Evolutionary conservation across 1,140 invertebrate species (phyloP).

Genomic region (Brachionus sp.): DNA sequence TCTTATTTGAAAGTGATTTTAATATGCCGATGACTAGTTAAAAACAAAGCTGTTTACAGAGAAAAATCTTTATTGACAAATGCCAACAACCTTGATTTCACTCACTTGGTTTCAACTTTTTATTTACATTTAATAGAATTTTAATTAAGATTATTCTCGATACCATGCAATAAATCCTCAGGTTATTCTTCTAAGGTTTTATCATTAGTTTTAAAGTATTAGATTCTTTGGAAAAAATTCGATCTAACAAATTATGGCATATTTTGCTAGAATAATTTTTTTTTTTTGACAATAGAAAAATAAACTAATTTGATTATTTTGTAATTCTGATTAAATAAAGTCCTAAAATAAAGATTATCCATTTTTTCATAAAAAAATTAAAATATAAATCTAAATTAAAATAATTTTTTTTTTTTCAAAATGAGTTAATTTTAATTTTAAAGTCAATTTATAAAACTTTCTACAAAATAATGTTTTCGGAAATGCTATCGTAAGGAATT

Average conservation of each 20-base stretch:
- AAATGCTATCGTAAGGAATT: neutral
- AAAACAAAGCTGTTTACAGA: neutral
- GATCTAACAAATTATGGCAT: neutral
- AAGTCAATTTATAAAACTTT: neutral
- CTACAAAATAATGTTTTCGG: neutral
- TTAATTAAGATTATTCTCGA: neutral
- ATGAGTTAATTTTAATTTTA: neutral
- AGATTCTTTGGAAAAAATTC: neutral
- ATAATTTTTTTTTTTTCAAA: no score
- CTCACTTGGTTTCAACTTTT: neutral
- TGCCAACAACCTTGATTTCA: neutral
- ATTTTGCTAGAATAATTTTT: neutral
- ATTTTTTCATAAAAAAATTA: no score
- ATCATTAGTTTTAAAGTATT: neutral
- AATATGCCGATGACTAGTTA: neutral
- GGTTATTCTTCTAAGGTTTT: neutral
- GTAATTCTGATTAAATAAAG: no score
- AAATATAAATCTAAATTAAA: no score
- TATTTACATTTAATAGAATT: neutral
- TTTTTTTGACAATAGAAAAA: neutral
- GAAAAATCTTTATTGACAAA: neutral
- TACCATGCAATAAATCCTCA: neutral
- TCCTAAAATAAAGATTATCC: no score
- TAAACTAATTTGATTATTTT: no score
- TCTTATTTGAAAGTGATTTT: neutral